Evolutionary conservation across 2,113 vertebrate genomes (phyloP), one percentile per base, ranked within the genome.

Genomic region (Hippocampus comes): DNA sequence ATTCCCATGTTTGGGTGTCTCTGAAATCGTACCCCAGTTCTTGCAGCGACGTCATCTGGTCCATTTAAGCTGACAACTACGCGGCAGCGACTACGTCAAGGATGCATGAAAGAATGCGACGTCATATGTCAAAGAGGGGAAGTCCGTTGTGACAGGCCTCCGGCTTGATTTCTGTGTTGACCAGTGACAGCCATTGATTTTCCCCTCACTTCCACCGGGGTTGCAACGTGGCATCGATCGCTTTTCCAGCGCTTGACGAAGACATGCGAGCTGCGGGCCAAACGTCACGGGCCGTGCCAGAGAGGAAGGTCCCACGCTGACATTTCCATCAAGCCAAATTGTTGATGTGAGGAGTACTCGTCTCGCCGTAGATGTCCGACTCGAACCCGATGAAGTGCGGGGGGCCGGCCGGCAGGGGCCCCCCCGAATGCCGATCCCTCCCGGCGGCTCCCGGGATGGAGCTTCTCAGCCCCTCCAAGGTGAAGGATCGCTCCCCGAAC

Each of bases 401-500:
- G 59, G 84, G 79, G 70, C 46, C 73, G 25, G 38, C 68, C 59
- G 75, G 72, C 77, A 78, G 48, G 75, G 85, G 34, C 34, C 34
- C 38, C 53, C 67, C 78, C 0, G 83, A 86, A 66, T 76, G 60
- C 67, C 27, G 23, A 69, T 86, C 78, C 0, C 76, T 82, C 69
- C 79, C 72, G 0, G 74, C 72, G 0, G 75, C 77, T 12, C 63
- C 74, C 23, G 80, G 73, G 75, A 86, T 88, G 73, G 90, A 93
- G 81, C 86, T 90, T 18, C 84, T 78, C 48, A 73, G 79, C 59
- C 84, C 87, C 57, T 87, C 88, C 78, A 90, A 88, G 71, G 83
- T 89, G 78, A 92, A 88, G 87, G 89, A 89, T 11, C 73, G 79
- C 70, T 73, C 82, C 51, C 90, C 87, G 64, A 87, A 90, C 70